Conservation (phyloP, 1,140 invertebrate species). For the Mercenaria mercenaria region DNA sequence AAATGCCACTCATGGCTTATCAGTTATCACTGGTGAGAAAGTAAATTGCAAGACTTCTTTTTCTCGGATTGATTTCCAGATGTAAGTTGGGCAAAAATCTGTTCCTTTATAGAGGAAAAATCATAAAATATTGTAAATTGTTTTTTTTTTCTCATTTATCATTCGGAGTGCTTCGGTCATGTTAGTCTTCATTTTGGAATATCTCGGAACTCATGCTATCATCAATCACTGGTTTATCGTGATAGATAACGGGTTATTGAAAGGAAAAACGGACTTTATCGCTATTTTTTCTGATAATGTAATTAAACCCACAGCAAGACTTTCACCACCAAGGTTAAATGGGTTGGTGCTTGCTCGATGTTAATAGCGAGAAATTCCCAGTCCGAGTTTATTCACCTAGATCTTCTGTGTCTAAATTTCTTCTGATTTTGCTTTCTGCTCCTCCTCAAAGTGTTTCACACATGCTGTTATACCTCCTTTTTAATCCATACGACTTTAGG, state of each 20-base stretch:
- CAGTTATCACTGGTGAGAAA: not conserved
- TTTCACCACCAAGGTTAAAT: not conserved
- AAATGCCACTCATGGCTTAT: not conserved
- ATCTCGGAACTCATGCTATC: slow-evolving; percentile 1
- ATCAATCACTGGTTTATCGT: not conserved
- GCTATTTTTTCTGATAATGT: slow-evolving; percentile 24
- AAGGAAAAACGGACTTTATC: slow-evolving; percentile 20
- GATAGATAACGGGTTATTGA: slow-evolving; percentile 15
- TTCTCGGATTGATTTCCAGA: not conserved
- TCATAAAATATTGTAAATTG: not conserved
- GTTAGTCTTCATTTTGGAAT: slow-evolving; percentile 22
- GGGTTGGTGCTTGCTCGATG: too few relatives aligned
- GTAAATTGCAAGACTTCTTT: not conserved
- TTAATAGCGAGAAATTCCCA: too few relatives aligned
- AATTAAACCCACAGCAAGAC: slow-evolving; percentile 12
- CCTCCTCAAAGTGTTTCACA: too few relatives aligned
- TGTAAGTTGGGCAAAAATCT: not conserved
- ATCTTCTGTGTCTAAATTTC: too few relatives aligned
- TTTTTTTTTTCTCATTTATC: not conserved
- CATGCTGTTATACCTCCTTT: too few relatives aligned
- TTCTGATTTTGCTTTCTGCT: too few relatives aligned
- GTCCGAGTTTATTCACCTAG: too few relatives aligned
- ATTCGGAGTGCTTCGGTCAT: not conserved
- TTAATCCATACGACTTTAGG: too few relatives aligned
- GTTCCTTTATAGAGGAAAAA: not conserved